Base-by-base conservation (phyloP, 1,140 invertebrate species). In the Rhysida immarginata region DNA sequence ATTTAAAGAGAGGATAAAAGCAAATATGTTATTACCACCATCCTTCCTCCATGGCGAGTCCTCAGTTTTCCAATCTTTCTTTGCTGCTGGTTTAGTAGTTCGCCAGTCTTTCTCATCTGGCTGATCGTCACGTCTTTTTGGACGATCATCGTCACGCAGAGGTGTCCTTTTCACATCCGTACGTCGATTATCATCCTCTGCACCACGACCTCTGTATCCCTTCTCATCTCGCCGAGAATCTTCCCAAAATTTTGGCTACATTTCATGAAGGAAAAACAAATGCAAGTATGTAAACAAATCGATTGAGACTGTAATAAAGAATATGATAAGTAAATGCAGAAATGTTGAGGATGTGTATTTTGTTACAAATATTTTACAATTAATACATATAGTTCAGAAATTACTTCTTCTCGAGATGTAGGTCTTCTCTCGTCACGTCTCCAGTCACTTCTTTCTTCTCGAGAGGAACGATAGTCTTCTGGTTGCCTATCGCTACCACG, bases 401-500 rank as follows among this genome's bases (percentile, higher is more conserved):
- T 42, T 42, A 42, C 41, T 14, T 55, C 53, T 46, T 59, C 59
- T 16, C 57, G 16, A 20, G 56, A 13, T 42, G 56, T 49, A 16
- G 53, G 53, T 46, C 51, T 25, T 45, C 51, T 26, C 23, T 35
- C 24, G 14, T 58, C 53, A 16, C 41, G 16, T 25, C 23, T 18
- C 8, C 20, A 25, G 13, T 24, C 53, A 20, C 41, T 24, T 16
- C 43, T 21, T 2, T 20, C 26, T 1, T 25, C 29, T n/a, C n/a
- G n/a, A n/a, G n/a, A n/a, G 29, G 26, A 2, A 26, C 57, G 45
- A 0, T 54, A 53, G 5, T 53, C 26, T 21, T 63, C 56, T 26
- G 50, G 35, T 14, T 48, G 53, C 44, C 48, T 25, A 13, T 59
- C 62, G 48, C 57, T 27, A 16, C 56, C 26, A 51, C 52, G 29